Evolutionary conservation across 2,888 invertebrate genomes (phyloP), one percentile per base, ranked within the genome.

Genomic region (Dasysyrphus albostriatus): DNA sequence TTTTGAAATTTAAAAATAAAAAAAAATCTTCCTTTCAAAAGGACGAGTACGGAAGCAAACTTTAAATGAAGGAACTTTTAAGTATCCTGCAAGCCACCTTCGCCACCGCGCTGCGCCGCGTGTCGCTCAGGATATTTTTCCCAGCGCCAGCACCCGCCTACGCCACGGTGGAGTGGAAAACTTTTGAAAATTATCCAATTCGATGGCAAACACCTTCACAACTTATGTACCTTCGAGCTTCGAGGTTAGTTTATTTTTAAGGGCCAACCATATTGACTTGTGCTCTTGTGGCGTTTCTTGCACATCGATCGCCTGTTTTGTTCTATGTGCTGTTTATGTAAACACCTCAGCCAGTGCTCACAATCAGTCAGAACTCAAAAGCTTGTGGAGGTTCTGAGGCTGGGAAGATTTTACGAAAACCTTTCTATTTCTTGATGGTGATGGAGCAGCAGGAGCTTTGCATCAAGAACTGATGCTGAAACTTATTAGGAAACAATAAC

Each of bases 51-150:
- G 72, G 54, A 78, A 61, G 72, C 37, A 78, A 87, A 87, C 78
- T 87, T 87, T 83, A 87, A 83, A 87, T 87, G 87, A 87, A 83
- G 70, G 78, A 87, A 87, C 83, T 87, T 87, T 87, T 63, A 79
- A 83, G 78, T 49, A 72, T 74, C 82, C 74, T 65, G 49, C 39
- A 37, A 47, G 49, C 34, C 32, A 5, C 24, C 3, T 24, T 32
- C 32, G 32, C 7, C 63, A 3, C n/a, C 44, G 51, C 19, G 51
- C 29, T 2, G 24, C 51, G 51, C 29, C 6, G 24, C 51, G 42
- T 24, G 24, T 3, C 34, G 16, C 16, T 69, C 16, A 16, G 58
- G 72, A 72, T 47, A 32, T 34, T 19, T n/a, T 44, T 44, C 47
- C 42, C 32, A 24, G 29, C 49, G 24, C 42, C 19, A 24, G 29